Evolutionary conservation across 1,140 invertebrate genomes (phyloP).

Genomic region (Coptotermes formosanus): DNA sequence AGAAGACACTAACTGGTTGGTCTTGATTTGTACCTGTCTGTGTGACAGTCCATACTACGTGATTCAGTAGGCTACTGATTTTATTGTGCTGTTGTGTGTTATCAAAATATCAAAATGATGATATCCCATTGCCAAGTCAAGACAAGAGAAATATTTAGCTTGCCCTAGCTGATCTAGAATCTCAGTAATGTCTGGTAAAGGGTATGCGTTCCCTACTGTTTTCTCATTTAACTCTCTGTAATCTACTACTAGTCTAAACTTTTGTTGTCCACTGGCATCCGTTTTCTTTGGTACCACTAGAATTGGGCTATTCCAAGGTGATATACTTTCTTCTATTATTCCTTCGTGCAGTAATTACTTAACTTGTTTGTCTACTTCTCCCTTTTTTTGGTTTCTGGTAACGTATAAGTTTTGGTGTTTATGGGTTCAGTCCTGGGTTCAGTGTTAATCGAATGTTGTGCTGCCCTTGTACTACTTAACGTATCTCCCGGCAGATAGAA

Average conservation of each 20-base stretch:
- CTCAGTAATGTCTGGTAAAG: too few relatives aligned
- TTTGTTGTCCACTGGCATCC: too few relatives aligned
- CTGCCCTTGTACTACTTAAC: conserved; percentile 9
- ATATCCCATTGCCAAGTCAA: conserved; percentile 51
- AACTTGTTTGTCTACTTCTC: conserved; percentile 31
- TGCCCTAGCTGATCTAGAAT: not conserved
- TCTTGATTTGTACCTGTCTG: too few relatives aligned
- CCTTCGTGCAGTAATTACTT: conserved; percentile 34
- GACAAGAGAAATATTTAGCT: conserved; percentile 43
- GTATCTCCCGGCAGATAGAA: conserved; percentile 32
- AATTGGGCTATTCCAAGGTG: conserved; percentile 39
- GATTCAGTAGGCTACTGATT: too few relatives aligned
- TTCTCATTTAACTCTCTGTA: conserved; percentile 40
- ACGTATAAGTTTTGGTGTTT: conserved; percentile 18
- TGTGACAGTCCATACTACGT: too few relatives aligned
- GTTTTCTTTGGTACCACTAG: too few relatives aligned
- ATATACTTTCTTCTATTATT: conserved; percentile 36
- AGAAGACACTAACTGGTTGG: too few relatives aligned
- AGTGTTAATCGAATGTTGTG: not conserved
- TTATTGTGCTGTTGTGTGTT: too few relatives aligned
- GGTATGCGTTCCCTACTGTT: too few relatives aligned
- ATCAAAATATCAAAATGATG: too few relatives aligned
- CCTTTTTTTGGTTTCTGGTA: conserved; percentile 22
- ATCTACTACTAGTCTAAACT: too few relatives aligned
- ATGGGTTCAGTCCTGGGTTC: conserved; percentile 2